Base-by-base conservation (phyloP, 2,797 vertebrate species). In the Peromyscus melanophrys region DNA sequence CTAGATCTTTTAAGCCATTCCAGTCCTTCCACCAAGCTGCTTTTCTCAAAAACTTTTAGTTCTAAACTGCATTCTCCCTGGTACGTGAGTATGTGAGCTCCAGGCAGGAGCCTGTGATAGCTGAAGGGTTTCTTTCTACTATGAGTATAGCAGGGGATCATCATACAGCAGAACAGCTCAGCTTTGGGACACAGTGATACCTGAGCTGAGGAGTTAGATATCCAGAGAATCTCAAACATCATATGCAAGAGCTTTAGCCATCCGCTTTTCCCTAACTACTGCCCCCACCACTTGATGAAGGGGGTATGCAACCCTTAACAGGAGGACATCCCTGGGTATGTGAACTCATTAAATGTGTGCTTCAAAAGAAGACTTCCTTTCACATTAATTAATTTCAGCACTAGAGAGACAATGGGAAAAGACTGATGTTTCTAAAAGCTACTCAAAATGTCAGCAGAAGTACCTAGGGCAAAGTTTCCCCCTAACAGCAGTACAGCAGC, bases 401-500 rank as follows among this genome's bases (percentile, higher is more conserved):
- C 82, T 59, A 86, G 11, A 83, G 80, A 93, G 57, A 82, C 93
- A 89, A 2, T 69, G 27, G 73, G 31, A 86, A 90, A 90, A 86
- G 55, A 84, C 1, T 23, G 19, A 40, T 63, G 17, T 43, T 80
- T 75, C 85, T 78, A 73, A 89, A 63, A 87, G 77, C 55, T 61
- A 90, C 75, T 13, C 16, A 91, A 86, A 95, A 92, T 80, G 14
- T 40, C 10, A 95, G 43, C 13, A 80, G 96, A 92, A 46, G 46
- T 49, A 49, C 85, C 43, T 75, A 63, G 59, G 19, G 94, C 61
- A 46, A 89, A 19, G 80, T 78, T 89, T 93, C 9, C 67, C n/a
- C 0, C 4, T 1, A 65, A 59, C 14, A 40, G 52, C 6, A 40
- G 19, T n/a, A 25, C 3, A 27, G 17, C 80, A 93, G 55, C 7